Evolutionary conservation across 2,797 vertebrate genomes (phyloP).

Genomic region (Avahi laniger): DNA sequence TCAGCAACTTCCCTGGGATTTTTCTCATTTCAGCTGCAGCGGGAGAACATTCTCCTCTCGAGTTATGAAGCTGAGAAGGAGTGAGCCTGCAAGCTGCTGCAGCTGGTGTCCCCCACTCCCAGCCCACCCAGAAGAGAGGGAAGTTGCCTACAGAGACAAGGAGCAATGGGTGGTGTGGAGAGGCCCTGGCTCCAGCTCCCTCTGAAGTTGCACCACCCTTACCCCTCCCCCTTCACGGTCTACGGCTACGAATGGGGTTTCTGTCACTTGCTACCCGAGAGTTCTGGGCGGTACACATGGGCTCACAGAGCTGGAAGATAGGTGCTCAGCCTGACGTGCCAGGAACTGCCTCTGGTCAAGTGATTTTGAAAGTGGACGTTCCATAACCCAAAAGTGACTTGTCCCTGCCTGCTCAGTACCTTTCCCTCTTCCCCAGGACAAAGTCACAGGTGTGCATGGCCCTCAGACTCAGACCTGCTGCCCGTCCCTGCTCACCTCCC

Average conservation of each 20-base stretch:
- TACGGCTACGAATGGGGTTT: not conserved
- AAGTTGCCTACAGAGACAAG: not conserved
- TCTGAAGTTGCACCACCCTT: too few species aligned
- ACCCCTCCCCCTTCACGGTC: not conserved
- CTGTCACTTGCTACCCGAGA: not conserved
- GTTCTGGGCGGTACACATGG: not conserved
- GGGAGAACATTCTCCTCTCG: not conserved
- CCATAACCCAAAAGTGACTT: not conserved
- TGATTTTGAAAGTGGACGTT: accelerated
- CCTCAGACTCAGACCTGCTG: not conserved
- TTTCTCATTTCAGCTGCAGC: not conserved
- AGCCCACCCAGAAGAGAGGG: not conserved
- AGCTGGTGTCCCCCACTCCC: accelerated
- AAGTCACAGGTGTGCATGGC: too few species aligned
- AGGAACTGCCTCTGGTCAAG: not conserved
- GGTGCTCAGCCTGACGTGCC: not conserved
- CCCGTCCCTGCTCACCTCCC: accelerated
- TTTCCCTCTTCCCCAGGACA: not conserved
- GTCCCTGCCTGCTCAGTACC: not conserved
- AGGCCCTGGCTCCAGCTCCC: not conserved
- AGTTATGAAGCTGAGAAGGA: not conserved
- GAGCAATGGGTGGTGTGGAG: accelerated
- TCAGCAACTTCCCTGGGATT: not conserved
- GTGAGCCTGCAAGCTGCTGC: not conserved
- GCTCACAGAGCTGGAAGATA: not conserved